Evolutionary conservation across 2,113 vertebrate genomes (phyloP).

Genomic region (Scophthalmus maximus): DNA sequence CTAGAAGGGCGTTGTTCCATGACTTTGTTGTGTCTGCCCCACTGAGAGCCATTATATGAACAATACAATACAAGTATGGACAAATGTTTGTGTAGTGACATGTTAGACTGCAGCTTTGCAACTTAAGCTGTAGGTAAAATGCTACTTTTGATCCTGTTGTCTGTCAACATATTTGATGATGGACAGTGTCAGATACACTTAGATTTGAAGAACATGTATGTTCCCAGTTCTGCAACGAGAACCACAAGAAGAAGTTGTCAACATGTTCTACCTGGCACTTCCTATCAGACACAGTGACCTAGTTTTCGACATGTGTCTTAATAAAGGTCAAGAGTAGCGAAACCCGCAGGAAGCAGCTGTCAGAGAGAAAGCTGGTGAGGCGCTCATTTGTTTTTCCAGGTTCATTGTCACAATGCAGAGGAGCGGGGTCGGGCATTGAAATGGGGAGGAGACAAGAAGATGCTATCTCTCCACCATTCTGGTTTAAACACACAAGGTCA

Average conservation of each 20-base stretch:
- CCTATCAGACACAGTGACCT: conserved; percentile 58
- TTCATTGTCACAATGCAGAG: conserved; percentile 53
- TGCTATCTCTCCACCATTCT: not conserved
- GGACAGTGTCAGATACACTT: not conserved
- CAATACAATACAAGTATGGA: conserved; percentile 25
- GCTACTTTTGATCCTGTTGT: not conserved
- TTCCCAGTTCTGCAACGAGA: no score
- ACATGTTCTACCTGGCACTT: conserved; percentile 50
- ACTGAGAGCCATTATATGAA: conserved; percentile 17
- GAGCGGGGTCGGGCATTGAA: conserved; percentile 27
- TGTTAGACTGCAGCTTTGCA: not conserved
- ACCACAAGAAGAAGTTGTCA: conserved; percentile 46
- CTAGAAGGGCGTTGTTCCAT: not conserved
- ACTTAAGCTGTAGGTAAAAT: conserved; percentile 6
- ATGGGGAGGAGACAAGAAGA: conserved; percentile 7
- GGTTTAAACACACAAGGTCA: conserved; percentile 8
- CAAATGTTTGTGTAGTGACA: conserved; percentile 13
- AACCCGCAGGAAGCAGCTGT: conserved; percentile 70
- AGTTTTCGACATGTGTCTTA: conserved; percentile 38
- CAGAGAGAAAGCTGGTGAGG: conserved; percentile 38
- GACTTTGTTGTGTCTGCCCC: conserved; percentile 22
- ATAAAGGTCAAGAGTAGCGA: conserved; percentile 40
- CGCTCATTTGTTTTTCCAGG: conserved; percentile 44
- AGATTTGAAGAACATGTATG: conserved; percentile 1
- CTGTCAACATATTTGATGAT: conserved; percentile 10